Evolutionary conservation across 2,888 invertebrate genomes (phyloP), one percentile per base, ranked within the genome.

Genomic region (Ethmia dodecea): DNA sequence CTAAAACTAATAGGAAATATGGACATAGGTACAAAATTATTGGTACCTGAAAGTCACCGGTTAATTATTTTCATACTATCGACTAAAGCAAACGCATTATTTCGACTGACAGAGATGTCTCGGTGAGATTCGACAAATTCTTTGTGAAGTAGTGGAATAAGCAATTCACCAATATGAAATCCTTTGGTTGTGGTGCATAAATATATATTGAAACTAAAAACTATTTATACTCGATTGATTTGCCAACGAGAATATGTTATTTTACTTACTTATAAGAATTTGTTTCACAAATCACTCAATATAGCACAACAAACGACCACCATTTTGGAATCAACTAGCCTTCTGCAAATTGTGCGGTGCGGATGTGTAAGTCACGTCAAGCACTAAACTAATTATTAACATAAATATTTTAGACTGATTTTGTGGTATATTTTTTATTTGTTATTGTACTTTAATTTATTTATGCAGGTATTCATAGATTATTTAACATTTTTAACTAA

Each of bases 291-390:
- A 60, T 74, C 68, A 73, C 68, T 58, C 68, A 57, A 49, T 55
- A 64, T 76, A 84, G 81, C 86, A 87, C 86, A 87, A 87, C 86
- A 86, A 87, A 86, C 84, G 83, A 57, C 81, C 74, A 80, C 87
- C 87, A 87, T 87, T 78, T 87, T 87, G 86, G 79, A 83, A 71
- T 71, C 69, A 74, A 73, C 71, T 63, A 64, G 59, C 53, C 49
- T 33, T 57, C 54, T 61, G 60, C 59, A 55, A 52, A 51, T 28
- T 20, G 34, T 57, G 49, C 48, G 55, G 60, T 63, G 57, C 72
- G 75, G 74, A 73, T 64, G 59, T 68, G 40, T 44, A 49, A 40
- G 37, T 38, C 46, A 50, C 33, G 27, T 47, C 49, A 50, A 47
- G 41, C 30, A 33, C 16, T 5, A 27, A n/a, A 25, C 25, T 25